Base-by-base conservation (phyloP, 2,113 vertebrate species). In the Mesitornis unicolor region DNA sequence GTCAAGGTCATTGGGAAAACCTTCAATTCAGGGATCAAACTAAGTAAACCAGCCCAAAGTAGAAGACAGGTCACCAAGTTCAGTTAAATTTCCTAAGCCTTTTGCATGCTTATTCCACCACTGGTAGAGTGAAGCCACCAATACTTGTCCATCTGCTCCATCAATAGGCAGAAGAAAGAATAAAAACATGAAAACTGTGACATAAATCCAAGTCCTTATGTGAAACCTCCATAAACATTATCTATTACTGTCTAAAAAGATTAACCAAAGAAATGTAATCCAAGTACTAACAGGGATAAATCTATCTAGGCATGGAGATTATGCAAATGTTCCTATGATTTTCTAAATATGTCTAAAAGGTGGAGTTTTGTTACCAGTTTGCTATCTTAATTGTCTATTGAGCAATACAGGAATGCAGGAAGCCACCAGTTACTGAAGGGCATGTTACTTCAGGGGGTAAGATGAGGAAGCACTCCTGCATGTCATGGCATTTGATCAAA, bases 151-250 rank as follows among this genome's bases (percentile, higher is more conserved):
- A 36, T 64, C 38, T 73, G 57, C 65, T 84, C 51, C 53, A 36
- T 33, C 31, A 48, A 14, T 26, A 95, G 51, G 28, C 61, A 91
- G 6, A 76, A 71, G 48, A 81, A 79, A 56, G 40, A 56, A 38
- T 45, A 74, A 89, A 87, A 68, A 51, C 35, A 51, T 16, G 31
- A 81, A 84, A 54, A 73, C 14, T 79, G n/a, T 45, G 57, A 87
- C 1, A 4, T 64, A 87, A 92, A 82, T 82, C 53, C 77, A 92
- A 71, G 57, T 75, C 25, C 31, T 94, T 21, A 10, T 28, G 36
- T 65, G 51, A 89, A 96, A 87, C 40, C 43, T 84, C 61, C 73
- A n/a, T 64, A 91, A 95, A 89, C 73, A 79, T 78, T 92, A 84
- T 71, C 74, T 89, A 47, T 82, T 71, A 82, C 31, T 60, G 25